Base-by-base conservation (phyloP, 2,797 vertebrate species). In the Clarias platycephalus region DNA sequence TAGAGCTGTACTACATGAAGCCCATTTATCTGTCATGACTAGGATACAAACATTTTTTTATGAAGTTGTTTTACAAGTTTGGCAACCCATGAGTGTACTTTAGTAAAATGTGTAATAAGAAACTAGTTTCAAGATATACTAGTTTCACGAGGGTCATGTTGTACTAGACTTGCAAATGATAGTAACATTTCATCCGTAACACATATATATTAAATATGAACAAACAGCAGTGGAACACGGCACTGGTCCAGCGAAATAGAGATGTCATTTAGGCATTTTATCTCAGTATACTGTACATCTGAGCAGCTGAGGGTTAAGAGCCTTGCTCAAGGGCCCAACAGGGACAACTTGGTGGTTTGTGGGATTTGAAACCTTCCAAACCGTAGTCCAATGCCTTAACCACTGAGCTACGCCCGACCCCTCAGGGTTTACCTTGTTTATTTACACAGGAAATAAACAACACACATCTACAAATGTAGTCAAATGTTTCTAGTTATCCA, bases 41-140 rank as follows among this genome's bases (percentile, higher is more conserved):
- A 34, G 9, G 8, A 75, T 31, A 20, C 26, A 57, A 22, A 31
- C 0, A 10, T 12, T 57, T 22, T 22, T 76, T 57, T 57, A 8
- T 22, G 9, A 28, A 76, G 72, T 75, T 75, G 72, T 55, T 75
- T 75, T 75, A 75, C 72, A 9, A 75, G 72, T 75, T 75, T 75
- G 72, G 70, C n/a, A 49, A 72, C 70, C 26, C 40, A 5, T 15
- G 24, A 26, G 72, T 57, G 53, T 31, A 57, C 57, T 76, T 76
- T 34, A 76, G 26, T 22, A 57, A 76, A 53, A 57, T 16, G 72
- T 31, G 26, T 58, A 20, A 58, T 74, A 9, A 28, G 40, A 75
- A 55, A 75, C 72, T 57, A 58, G 72, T 76, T 75, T 57, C 53
- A 31, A 28, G 18, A 22, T 75, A 57, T 75, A 28, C 53, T 9